A percentile compares a stretch with the other conserved stretches of the same genome.
These are phyloP conservation scores for Ophion obscuratus DNA, from an alignment of 2,888 invertebrate genomes.

Conservation along the genomic window DNA sequence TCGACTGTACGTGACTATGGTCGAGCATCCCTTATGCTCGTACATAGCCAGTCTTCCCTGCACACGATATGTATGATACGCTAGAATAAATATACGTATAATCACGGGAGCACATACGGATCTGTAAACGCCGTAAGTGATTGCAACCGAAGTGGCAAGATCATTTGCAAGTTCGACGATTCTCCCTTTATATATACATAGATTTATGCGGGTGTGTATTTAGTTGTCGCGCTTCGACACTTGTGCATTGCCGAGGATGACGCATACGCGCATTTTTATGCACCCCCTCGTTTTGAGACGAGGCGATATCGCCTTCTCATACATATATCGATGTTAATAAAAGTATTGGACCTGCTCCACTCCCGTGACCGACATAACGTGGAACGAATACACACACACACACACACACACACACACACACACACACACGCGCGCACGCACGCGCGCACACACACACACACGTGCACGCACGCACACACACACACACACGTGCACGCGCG, in stretches of 20 bases:
- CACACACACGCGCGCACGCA: too few relatives aligned
- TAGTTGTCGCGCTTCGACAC: slow-evolving; percentile 38
- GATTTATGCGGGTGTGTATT: slow-evolving; percentile 69
- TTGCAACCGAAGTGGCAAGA: slow-evolving; percentile 79
- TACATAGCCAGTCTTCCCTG: too few relatives aligned
- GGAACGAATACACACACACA: slow-evolving; percentile 5
- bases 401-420: background rate
- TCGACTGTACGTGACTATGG: too few relatives aligned
- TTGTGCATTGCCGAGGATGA: slow-evolving; percentile 72
- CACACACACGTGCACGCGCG: too few relatives aligned
- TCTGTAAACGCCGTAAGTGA: slow-evolving; percentile 75
- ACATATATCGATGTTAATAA: slow-evolving; percentile 80
- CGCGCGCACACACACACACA: too few relatives aligned
- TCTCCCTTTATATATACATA: slow-evolving; percentile 60
- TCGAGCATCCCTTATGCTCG: too few relatives aligned
- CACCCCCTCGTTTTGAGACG: slow-evolving; percentile 74
- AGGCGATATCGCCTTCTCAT: slow-evolving; percentile 71
- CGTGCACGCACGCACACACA: too few relatives aligned
- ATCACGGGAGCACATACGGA: slow-evolving; percentile 22
- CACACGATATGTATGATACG: background rate
- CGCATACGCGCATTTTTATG: slow-evolving; percentile 81
- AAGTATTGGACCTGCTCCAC: slow-evolving; percentile 37
- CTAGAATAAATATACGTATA: background rate
- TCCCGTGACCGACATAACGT: slow-evolving; percentile 52
- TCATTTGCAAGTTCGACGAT: slow-evolving; percentile 78